Evolutionary conservation across 2,797 vertebrate species (phyloP), one percentile per base, ranked within the genome.

Genomic region (Hybognathus amarus): DNA sequence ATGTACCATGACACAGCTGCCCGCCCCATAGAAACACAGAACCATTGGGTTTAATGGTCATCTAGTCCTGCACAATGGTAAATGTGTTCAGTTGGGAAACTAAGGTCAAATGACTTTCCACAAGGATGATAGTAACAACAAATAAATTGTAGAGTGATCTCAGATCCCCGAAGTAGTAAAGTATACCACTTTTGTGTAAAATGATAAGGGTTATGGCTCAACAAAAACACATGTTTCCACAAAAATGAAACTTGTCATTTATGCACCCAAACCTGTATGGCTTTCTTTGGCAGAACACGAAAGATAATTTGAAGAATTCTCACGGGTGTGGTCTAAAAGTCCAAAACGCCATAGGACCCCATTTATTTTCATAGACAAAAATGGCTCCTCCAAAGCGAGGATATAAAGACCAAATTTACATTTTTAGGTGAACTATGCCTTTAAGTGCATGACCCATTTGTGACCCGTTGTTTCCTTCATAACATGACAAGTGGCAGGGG

Each of bases 381-480:
- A 45, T 4, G 13, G 13, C 13, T 13, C 45, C 45, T n/a, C 15
- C 5, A 69, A 73, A 22, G 18, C 4, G n/a, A 22, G 27, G 11
- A 52, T 33, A 33, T 18, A 0, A 20, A 54, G 15, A 6, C 18
- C 22, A 1, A 6, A n/a, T 33, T 73, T 33, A 13, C 0, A 52
- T 47, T 30, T 73, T 33, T 52, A 6, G 45, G 17, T 22, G 10
- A 73, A 54, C 45, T 7, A 36, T 73, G 18, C 10, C 27, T 13
- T 73, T 54, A 50, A 59, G 59, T 64, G 17, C 20, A 24, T 47
- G 20, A 84, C 84, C 84, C 79, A 73, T 27, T 50, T 64, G 33
- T 78, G 81, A 87, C 85, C 85, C 9, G 56, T 63, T n/a, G 52
- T 86, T 61, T 63, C 79, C 77, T 77, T 77, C 54, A 27, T 30